Conservation (phyloP, 2,113 vertebrate genomes). For the Herpetotheres cachinnans region DNA sequence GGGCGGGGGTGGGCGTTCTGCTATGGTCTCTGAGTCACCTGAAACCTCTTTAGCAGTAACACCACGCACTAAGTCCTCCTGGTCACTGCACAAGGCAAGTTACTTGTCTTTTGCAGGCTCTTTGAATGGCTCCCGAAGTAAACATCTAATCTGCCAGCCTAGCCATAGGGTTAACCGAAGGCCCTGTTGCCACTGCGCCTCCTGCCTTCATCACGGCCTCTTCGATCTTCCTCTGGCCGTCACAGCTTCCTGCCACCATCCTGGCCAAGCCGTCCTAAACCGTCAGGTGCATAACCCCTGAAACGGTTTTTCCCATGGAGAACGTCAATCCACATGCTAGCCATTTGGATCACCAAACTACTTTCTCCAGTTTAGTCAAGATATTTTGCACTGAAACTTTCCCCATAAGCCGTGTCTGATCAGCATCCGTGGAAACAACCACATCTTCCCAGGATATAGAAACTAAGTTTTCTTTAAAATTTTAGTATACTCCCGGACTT, state of each 20-base stretch:
- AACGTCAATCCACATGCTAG: not conserved
- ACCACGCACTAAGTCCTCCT: not conserved
- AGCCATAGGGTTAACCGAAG: not conserved
- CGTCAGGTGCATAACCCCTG: not conserved
- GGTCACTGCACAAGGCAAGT: not conserved
- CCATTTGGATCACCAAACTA: not conserved
- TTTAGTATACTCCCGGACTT: not conserved
- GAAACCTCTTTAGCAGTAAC: not conserved
- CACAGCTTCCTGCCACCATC: not conserved
- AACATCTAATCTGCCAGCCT: not conserved
- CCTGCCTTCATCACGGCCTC: not conserved
- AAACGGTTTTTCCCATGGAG: not conserved
- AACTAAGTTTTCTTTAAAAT: not conserved
- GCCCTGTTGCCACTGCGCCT: not conserved
- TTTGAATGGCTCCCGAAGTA: not conserved
- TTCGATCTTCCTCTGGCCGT: not conserved
- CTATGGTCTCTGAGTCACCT: not conserved
- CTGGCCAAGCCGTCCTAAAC: not conserved
- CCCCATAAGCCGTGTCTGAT: not conserved
- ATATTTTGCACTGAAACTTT: not conserved
- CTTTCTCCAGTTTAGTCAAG: not conserved
- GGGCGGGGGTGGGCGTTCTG: not conserved
- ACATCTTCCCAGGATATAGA: not conserved
- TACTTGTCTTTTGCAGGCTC: not conserved
- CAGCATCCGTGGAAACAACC: not conserved